phyloP scores from a whole-genome alignment of 2,797 vertebrate species.

The Pelobates cultripes region DNA sequence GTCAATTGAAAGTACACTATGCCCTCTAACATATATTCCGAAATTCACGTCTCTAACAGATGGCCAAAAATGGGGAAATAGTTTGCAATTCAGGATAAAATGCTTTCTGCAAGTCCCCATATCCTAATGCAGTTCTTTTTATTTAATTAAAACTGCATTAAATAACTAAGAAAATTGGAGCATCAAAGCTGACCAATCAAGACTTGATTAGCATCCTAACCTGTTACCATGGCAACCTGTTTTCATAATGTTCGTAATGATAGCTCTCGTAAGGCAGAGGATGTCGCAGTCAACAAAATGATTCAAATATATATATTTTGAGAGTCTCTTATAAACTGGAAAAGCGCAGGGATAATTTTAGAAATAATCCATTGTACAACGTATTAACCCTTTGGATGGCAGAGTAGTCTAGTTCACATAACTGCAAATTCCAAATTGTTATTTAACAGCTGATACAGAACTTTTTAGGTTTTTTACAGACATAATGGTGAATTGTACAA shows the following conservation, averaged over 20 bases:
- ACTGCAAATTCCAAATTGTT: no score
- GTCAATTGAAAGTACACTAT: no score
- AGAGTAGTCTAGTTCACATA: no score
- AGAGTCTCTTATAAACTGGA: conserved; percentile 24
- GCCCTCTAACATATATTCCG: no score
- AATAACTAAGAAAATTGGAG: conserved; percentile 43
- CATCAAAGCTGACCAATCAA: conserved; percentile 49
- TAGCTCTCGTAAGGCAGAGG: conserved; percentile 41
- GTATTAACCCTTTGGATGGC: no score
- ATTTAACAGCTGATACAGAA: no score
- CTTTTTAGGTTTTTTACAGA: no score
- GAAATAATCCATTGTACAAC: not conserved
- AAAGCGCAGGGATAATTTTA: conserved; percentile 36
- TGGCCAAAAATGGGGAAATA: no score
- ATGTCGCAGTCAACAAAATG: conserved; percentile 39
- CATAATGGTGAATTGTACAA: no score
- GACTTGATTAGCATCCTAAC: conserved; percentile 37
- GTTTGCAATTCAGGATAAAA: not conserved
- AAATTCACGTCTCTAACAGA: no score
- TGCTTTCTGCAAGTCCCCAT: not conserved
- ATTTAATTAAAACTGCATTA: conserved; percentile 36
- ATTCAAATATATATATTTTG: conserved; percentile 24
- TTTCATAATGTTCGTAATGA: conserved; percentile 53
- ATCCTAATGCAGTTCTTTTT: conserved; percentile 24
- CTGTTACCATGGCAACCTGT: conserved; percentile 47